Evolutionary conservation across 2,113 vertebrate genomes (phyloP), one percentile per base, ranked within the genome.

Genomic region (Macquaria australasica): DNA sequence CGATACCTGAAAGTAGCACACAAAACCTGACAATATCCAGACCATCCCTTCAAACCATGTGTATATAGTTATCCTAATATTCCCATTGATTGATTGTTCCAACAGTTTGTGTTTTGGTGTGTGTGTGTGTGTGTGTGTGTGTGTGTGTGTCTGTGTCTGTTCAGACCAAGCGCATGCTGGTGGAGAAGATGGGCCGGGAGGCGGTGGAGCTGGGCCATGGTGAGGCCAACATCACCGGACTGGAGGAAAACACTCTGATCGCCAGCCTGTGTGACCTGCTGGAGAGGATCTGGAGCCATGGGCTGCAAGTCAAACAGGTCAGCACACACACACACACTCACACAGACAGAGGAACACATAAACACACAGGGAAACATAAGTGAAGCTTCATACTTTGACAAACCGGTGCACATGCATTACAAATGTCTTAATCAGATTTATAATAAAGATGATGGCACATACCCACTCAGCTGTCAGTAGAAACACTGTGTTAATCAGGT

Each of bases 121-220:
- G 9, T 55, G 37, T 74, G 23, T 68, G 41, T 48, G 9, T 55
- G 37, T 74, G 15, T 50, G 53, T 72, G 53, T 66, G 43, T 64
- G 4, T 69, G 66, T 51, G 18, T 73, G 60, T 84, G 20, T 10
- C 18, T 56, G 41, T 71, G 53, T 63, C 48, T 68, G 8, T 39
- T 37, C 84, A 99, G 98, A 99, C 98, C 25, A 99, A 99, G 77
- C 97, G 98, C 8, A 99, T 99, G 98, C 90, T 99, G 92, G 98
- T 99, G 81, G 98, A 99, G 93, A 99, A 99, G 92, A 99, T 99
- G 98, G 98, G 98, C 21, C 97, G 97, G 0, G 98, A 99, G 93
- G 98, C 98, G 0, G 97, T 99, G 55, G 98, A 99, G 77, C 93
- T 99, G 85, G 98, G 98, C 71, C 98, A 99, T 0, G 98, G 98